Evolutionary conservation across 2,797 vertebrate genomes (phyloP).

Genomic region (Mus caroli): DNA sequence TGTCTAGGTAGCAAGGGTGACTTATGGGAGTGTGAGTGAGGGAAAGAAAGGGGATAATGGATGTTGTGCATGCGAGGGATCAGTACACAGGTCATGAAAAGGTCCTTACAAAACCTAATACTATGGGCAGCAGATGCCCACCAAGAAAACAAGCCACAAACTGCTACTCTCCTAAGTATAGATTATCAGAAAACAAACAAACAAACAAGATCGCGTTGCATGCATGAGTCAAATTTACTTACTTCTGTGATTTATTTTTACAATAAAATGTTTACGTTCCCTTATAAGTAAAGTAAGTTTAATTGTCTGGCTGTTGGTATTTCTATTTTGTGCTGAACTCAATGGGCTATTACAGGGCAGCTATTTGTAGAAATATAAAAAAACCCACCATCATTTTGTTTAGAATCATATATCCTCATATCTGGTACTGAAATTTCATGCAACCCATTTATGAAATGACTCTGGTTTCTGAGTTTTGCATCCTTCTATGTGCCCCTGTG

Average conservation of each 20-base stretch:
- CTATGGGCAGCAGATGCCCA: too few relatives aligned
- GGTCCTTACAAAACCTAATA: background rate
- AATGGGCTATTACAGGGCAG: background rate
- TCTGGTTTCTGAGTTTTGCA: background rate
- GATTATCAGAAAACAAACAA: background rate
- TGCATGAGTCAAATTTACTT: constrained; percentile 34
- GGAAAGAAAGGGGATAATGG: background rate
- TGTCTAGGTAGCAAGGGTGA: background rate
- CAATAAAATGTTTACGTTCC: constrained; percentile 63
- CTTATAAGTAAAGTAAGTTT: background rate
- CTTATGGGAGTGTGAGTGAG: too few relatives aligned
- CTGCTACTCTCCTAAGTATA: background rate
- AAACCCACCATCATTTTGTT: constrained; percentile 52
- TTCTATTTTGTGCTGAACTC: constrained; percentile 57
- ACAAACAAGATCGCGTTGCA: background rate
- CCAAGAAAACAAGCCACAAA: background rate
- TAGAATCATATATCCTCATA: constrained; percentile 28
- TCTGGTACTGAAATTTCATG: background rate
- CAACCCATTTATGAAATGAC: constrained; percentile 21
- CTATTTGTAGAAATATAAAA: constrained; percentile 55
- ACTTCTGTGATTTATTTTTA: constrained; percentile 57
- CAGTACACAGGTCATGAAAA: background rate
- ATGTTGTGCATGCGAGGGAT: background rate
- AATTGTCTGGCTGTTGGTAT: constrained; percentile 37
- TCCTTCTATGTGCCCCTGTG: background rate